Conservation (phyloP, 2,797 vertebrate species). For the Sebastes paucispinis region DNA sequence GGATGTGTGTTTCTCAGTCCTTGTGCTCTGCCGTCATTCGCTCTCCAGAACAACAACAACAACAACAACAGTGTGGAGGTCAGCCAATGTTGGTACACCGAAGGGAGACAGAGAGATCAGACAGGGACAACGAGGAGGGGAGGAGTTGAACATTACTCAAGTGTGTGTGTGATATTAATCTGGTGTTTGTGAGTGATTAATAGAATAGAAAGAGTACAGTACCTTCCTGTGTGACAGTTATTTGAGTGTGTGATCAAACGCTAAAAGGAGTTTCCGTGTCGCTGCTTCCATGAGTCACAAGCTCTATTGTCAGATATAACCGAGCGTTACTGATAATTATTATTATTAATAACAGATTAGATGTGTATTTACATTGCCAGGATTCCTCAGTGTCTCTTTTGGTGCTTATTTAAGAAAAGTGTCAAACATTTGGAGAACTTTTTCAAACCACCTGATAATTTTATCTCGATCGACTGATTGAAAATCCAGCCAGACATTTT, state of each 20-base stretch:
- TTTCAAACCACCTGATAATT: not conserved
- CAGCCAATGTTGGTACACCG: conserved; percentile 5
- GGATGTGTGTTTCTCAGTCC: not conserved
- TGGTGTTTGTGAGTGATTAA: not conserved
- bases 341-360: not conserved
- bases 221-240: not conserved
- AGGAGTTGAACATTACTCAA: not conserved
- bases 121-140: conserved; percentile 8
- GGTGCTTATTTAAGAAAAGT: not conserved
- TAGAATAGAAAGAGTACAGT: not conserved
- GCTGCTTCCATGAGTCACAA: not conserved
- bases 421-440: not conserved
- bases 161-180: not conserved
- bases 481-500: not conserved
- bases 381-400: not conserved
- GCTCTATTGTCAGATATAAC: not conserved
- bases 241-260: not conserved
- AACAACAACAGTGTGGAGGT: conserved; percentile 29
- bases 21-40: not conserved
- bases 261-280: not conserved
- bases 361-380: not conserved
- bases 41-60: not conserved
- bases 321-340: not conserved
- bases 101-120: conserved; percentile 3
- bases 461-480: no score